Percentiles rank a stretch among this genome's conserved stretches.
Conservation (phyloP, 2,797 vertebrate genomes). For the Enteromius trimaculatus region DNA sequence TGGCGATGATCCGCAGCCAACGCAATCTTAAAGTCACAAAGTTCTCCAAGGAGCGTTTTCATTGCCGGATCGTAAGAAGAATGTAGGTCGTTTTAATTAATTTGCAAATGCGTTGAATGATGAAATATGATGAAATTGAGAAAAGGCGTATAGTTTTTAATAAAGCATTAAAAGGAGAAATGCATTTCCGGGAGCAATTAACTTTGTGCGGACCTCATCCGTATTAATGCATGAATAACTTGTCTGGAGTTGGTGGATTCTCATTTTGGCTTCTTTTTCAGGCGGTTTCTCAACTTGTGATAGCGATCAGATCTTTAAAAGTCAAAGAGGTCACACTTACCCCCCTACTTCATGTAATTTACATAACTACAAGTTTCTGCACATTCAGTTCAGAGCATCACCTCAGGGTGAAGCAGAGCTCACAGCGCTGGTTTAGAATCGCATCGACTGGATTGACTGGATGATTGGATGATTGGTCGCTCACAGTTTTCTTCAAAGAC, state of each 20-base stretch:
- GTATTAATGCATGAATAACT: constrained; percentile 41
- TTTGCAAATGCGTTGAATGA: constrained; percentile 76
- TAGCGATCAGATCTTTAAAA: background rate
- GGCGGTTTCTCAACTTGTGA: background rate
- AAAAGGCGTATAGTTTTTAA: constrained; percentile 72
- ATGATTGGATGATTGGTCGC: background rate
- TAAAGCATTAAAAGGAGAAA: constrained; percentile 67
- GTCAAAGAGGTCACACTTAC: constrained; percentile 21
- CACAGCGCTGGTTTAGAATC: constrained; percentile 38
- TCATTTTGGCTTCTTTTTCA: constrained; percentile 29
- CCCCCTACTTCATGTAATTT: constrained; percentile 29
- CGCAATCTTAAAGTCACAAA: constrained; percentile 45
- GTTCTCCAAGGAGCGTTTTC: constrained; percentile 64
- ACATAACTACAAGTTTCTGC: constrained; percentile 49
- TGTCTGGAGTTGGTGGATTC: constrained; percentile 28
- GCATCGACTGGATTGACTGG: constrained; percentile 7
- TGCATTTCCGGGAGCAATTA: constrained; percentile 53
- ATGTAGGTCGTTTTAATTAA: constrained; percentile 77
- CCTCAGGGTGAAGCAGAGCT: constrained; percentile 41
- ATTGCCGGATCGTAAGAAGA: constrained; percentile 59
- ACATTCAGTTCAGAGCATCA: constrained; percentile 29
- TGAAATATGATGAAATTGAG: constrained; percentile 80
- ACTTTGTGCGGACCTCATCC: constrained; percentile 37
- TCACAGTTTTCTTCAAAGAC: constrained; percentile 26
- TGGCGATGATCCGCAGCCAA: constrained; percentile 16